Conservation (phyloP, 2,888 invertebrate species). For the Odontocerum albicorne region DNA sequence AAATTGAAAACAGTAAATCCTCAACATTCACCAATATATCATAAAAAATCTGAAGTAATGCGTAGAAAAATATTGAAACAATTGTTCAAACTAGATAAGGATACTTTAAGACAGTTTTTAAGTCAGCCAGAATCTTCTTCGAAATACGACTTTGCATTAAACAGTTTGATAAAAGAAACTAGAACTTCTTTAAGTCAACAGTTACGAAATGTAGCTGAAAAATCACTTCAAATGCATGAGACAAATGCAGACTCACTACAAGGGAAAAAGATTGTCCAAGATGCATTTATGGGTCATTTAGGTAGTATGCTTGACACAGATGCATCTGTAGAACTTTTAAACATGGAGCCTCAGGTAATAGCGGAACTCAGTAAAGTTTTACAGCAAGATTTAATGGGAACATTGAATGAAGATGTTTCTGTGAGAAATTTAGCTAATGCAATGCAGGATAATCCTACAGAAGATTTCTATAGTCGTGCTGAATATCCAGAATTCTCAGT, state of each 20-base stretch:
- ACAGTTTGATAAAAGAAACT: slow-evolving; percentile 54
- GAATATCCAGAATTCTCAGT: too few species aligned
- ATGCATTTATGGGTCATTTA: slow-evolving; percentile 76
- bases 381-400: slow-evolving; percentile 46
- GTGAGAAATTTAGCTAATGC: slow-evolving; percentile 22
- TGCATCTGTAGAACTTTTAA: slow-evolving; percentile 58
- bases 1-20: slow-evolving; percentile 15
- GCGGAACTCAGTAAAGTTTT: slow-evolving; percentile 61
- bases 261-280: slow-evolving; percentile 67
- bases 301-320: slow-evolving; percentile 61
- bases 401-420: slow-evolving; percentile 22
- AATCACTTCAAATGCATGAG: slow-evolving; percentile 48
- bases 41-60: slow-evolving; percentile 28
- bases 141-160: slow-evolving; percentile 57
- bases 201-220: slow-evolving; percentile 52
- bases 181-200: slow-evolving; percentile 54
- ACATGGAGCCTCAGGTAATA: slow-evolving; percentile 61
- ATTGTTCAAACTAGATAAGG: slow-evolving; percentile 56
- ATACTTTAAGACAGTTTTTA: slow-evolving; percentile 53
- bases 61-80: slow-evolving; percentile 51
- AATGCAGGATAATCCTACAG: slow-evolving; percentile 23
- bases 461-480: slow-evolving; percentile 22
- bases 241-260: slow-evolving; percentile 59
- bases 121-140: slow-evolving; percentile 54
- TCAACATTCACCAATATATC: slow-evolving; percentile 4